These are phyloP conservation scores for Betta splendens DNA, from an alignment of 2,797 vertebrate species.

Conservation along the genomic window DNA sequence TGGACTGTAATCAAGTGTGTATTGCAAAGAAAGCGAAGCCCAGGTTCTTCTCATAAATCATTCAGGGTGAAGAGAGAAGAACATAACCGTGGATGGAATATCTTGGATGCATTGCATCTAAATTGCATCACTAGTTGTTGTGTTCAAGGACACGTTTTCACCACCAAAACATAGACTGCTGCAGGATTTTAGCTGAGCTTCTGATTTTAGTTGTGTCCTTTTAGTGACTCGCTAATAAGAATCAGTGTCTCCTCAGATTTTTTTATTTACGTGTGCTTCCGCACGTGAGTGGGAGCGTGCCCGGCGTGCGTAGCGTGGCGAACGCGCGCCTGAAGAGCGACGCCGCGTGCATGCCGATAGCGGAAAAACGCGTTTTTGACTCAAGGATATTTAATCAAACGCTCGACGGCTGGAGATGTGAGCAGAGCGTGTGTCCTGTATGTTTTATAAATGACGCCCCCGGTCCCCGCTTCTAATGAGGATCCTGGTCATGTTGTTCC, in stretches of 20 bases:
- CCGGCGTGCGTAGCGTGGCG: not conserved
- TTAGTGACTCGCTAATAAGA: too few species aligned
- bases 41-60: slow-evolving; percentile 12
- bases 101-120: not conserved
- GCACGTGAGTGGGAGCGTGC: slow-evolving; percentile 8
- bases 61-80: not conserved
- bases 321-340: not conserved
- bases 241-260: slow-evolving; percentile 24
- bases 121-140: slow-evolving; percentile 6
- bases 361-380: not conserved
- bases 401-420: slow-evolving; percentile 4
- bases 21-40: slow-evolving; percentile 13
- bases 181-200: too few species aligned
- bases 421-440: not conserved
- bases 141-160: too few species aligned
- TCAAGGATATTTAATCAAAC: not conserved
- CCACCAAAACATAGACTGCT: too few species aligned
- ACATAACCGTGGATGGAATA: not conserved
- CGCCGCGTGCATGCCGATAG: slow-evolving; percentile 14
- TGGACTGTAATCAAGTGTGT: slow-evolving; percentile 19
- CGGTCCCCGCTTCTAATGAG: slow-evolving; percentile 17
- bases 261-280: not conserved
- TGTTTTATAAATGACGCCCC: slow-evolving; percentile 1
- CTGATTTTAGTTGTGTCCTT: too few species aligned
- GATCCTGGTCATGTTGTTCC: slow-evolving; percentile 9